These are phyloP conservation scores for Dasyprocta punctata DNA, from an alignment of 2,113 vertebrate species.

Conservation along the genomic window DNA sequence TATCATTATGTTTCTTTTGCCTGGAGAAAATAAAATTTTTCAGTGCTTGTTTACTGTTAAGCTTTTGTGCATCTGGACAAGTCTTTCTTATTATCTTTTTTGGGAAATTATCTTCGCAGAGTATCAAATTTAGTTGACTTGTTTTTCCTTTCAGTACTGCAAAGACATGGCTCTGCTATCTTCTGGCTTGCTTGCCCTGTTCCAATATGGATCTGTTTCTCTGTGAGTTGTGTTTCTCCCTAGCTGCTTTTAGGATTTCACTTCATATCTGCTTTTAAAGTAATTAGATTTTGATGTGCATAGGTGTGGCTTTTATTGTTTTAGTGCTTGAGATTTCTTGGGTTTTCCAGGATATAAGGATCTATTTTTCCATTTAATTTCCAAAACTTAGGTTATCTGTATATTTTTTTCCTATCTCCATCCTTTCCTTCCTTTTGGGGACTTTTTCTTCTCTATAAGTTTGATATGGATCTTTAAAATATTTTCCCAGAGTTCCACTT, in stretches of 20 bases:
- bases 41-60: neutral
- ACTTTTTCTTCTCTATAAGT: neutral
- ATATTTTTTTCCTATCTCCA: neutral
- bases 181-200: neutral
- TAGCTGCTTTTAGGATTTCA: neutral
- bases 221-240: neutral
- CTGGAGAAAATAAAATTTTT: neutral
- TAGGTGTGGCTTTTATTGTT: neutral
- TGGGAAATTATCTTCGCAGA: neutral
- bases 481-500: neutral
- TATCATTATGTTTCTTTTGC: neutral
- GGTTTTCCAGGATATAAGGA: neutral
- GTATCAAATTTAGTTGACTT: neutral
- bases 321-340: neutral
- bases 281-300: constrained; percentile 10
- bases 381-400: neutral
- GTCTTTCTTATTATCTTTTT: neutral
- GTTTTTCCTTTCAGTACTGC: neutral
- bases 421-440: neutral
- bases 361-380: constrained; percentile 18
- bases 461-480: neutral
- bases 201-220: neutral
- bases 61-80: neutral
- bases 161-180: neutral
- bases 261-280: constrained; percentile 12